Conservation (phyloP, 2,113 vertebrate species). For the Muntiacus reevesi region DNA sequence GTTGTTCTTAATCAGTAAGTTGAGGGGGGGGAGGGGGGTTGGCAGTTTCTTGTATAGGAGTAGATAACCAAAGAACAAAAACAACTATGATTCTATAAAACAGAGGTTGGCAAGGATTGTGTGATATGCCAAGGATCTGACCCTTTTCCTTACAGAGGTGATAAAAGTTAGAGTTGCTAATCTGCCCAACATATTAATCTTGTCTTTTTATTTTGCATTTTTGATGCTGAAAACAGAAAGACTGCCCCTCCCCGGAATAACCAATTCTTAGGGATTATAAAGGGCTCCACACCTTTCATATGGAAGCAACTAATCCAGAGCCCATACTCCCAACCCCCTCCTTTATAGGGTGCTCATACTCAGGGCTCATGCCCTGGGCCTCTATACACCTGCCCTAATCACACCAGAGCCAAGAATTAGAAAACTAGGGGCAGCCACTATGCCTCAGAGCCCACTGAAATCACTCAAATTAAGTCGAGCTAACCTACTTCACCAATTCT, state of each 20-base stretch:
- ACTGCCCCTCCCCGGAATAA: not conserved
- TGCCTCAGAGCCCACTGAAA: not conserved
- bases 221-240: not conserved
- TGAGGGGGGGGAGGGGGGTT: not conserved
- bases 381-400: not conserved
- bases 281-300: not conserved
- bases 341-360: not conserved
- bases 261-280: not conserved
- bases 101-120: not conserved
- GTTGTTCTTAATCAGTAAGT: not conserved
- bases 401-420: not conserved
- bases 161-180: not conserved
- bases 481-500: not conserved
- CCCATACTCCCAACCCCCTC: not conserved
- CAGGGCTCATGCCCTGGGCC: not conserved
- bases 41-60: not conserved
- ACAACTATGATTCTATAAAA: not conserved
- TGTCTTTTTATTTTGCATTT: not conserved
- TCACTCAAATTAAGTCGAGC: not conserved
- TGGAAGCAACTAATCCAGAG: not conserved
- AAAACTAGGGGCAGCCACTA: too few species aligned
- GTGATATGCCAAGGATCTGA: not conserved
- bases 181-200: not conserved
- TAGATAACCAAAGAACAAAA: not conserved
- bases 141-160: not conserved